Evolutionary conservation across 2,888 invertebrate genomes (phyloP).

Genomic region (Macrosoma leucophasiata): DNA sequence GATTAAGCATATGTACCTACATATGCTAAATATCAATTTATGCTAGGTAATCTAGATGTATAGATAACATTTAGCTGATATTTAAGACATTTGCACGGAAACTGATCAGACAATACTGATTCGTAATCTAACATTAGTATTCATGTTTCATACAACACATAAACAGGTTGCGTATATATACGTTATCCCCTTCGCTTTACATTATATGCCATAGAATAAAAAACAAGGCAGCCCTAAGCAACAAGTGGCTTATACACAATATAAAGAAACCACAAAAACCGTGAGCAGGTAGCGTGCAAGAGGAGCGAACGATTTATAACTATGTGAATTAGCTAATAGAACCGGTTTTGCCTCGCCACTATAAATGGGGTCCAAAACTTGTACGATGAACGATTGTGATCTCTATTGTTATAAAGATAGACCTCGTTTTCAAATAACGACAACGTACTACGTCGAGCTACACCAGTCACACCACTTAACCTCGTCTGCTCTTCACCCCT

Average conservation of each 20-base stretch:
- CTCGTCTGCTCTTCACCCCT: conserved; percentile 48
- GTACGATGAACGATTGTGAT: conserved; percentile 40
- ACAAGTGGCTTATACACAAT: conserved; percentile 68
- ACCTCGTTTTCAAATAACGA: conserved; percentile 20
- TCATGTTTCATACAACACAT: no score
- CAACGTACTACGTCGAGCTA: conserved; percentile 25
- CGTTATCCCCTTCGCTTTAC: conserved; percentile 26
- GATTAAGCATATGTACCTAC: no score
- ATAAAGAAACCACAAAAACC: conserved; percentile 65
- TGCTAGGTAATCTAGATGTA: no score
- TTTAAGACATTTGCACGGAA: no score
- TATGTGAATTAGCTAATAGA: conserved; percentile 48
- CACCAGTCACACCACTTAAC: conserved; percentile 41
- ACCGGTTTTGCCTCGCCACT: conserved; percentile 51
- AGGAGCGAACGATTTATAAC: conserved; percentile 52
- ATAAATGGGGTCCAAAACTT: conserved; percentile 35
- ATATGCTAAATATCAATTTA: no score
- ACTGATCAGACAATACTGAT: no score
- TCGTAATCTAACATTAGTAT: no score
- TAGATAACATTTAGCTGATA: no score
- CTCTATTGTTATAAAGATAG: conserved; percentile 34
- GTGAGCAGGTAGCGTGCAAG: conserved; percentile 56
- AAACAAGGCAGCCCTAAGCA: conserved; percentile 58
- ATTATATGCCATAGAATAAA: conserved; percentile 39
- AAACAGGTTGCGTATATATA: no score